These are phyloP conservation scores for Sinelater perroti DNA, from an alignment of 2,888 invertebrate species.

Conservation along the genomic window DNA sequence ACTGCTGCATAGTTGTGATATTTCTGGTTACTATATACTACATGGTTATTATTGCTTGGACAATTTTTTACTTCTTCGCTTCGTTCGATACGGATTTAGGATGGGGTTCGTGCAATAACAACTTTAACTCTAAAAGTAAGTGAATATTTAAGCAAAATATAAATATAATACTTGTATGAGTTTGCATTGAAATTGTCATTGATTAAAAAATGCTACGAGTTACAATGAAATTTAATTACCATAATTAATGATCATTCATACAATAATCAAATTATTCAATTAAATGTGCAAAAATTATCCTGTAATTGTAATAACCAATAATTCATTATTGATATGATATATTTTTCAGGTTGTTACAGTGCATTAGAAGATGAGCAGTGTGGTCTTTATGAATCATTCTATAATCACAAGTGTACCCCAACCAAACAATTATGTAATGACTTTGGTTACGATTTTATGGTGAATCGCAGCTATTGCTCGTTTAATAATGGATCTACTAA, in stretches of 20 bases:
- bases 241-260: too few relatives aligned
- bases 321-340: too few relatives aligned
- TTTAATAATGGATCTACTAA: conserved; percentile 51
- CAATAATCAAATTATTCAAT: too few relatives aligned
- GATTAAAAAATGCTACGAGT: too few relatives aligned
- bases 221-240: too few relatives aligned
- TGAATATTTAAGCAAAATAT: too few relatives aligned
- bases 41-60: conserved; percentile 83
- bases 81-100: conserved; percentile 71
- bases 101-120: conserved; percentile 75
- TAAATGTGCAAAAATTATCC: too few relatives aligned
- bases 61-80: conserved; percentile 76
- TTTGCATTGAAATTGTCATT: too few relatives aligned
- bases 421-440: conserved; percentile 64
- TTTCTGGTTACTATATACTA: conserved; percentile 79
- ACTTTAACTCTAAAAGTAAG: conserved; percentile 69
- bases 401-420: conserved; percentile 62
- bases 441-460: conserved; percentile 56
- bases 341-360: conserved; percentile 69
- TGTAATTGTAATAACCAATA: too few relatives aligned
- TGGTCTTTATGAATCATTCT: conserved; percentile 64
- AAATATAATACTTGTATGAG: too few relatives aligned
- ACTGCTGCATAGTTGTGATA: conserved; percentile 75
- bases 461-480: conserved; percentile 63
- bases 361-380: conserved; percentile 68